Percentiles rank a stretch among this genome's conserved stretches.
phyloP scores from a whole-genome alignment of 2,888 invertebrate genomes.

The Pinctada fucata region DNA sequence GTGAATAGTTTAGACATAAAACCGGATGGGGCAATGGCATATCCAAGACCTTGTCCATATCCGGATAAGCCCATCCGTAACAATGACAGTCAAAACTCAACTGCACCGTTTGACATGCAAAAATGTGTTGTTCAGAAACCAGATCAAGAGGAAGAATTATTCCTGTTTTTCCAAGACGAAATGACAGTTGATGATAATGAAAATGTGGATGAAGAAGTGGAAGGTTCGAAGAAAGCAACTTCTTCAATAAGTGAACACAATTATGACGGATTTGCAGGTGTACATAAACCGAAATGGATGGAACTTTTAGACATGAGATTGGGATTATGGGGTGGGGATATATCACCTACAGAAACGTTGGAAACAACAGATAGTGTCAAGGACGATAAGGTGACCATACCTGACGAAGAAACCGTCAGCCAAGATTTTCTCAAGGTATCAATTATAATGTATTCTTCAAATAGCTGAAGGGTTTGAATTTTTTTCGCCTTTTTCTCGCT shows the following conservation, averaged over 20 bases:
- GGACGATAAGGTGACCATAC: neutral
- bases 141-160: neutral
- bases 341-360: constrained; percentile 8
- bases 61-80: neutral
- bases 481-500: neutral
- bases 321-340: constrained; percentile 16
- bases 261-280: neutral
- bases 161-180: neutral
- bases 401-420: neutral
- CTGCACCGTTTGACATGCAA: too few species aligned
- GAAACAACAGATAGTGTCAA: neutral
- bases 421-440: neutral
- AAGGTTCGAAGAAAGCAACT: neutral
- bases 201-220: neutral
- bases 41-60: constrained; percentile 1
- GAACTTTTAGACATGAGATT: constrained; percentile 31
- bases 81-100: neutral
- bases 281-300: constrained; percentile 28
- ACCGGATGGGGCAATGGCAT: neutral
- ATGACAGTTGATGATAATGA: neutral
- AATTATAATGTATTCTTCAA: constrained; percentile 1
- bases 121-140: neutral
- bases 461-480: neutral
- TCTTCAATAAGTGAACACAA: neutral
- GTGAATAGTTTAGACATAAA: too few species aligned